Conservation (phyloP, 2,888 invertebrate species). For the Pseudococcus longispinus region DNA sequence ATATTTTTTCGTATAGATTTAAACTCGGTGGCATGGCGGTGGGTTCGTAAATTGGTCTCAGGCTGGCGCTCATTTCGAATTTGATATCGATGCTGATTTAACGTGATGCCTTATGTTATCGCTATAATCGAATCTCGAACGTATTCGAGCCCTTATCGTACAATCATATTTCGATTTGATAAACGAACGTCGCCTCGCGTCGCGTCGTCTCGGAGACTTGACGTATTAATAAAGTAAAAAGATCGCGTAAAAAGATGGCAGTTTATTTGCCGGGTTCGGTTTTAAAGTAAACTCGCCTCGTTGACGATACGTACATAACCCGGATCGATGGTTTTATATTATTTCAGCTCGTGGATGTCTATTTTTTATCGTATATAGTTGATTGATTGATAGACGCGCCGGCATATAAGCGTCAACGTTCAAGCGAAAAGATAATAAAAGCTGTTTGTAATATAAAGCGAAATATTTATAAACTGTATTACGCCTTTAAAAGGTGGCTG, state of each 20-base stretch:
- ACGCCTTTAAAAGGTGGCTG: not conserved
- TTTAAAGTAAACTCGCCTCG: conserved; percentile 16
- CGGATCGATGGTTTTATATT: conserved; percentile 24
- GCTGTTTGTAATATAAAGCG: conserved; percentile 7
- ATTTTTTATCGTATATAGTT: conserved; percentile 4
- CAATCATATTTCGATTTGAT: not conserved
- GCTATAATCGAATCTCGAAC: not conserved
- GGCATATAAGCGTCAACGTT: conserved; percentile 7
- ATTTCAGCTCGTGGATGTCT: conserved; percentile 2
- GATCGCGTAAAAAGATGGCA: conserved; percentile 17
- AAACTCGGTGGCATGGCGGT: not conserved
- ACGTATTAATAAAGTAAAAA: conserved; percentile 15
- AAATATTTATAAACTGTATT: conserved; percentile 39
- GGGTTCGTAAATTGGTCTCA: not conserved
- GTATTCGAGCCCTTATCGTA: not conserved
- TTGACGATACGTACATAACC: conserved; percentile 16
- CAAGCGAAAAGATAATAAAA: conserved; percentile 40
- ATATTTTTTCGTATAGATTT: not conserved
- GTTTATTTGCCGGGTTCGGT: not conserved
- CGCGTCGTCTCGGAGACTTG: not conserved
- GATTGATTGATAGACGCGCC: conserved; percentile 34
- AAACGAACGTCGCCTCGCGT: not conserved
- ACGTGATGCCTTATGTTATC: not conserved
- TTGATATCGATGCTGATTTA: not conserved
- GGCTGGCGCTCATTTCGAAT: not conserved